Evolutionary conservation across 2,888 invertebrate genomes (phyloP).

Genomic region (Gastracanthus pulcherrimus): DNA sequence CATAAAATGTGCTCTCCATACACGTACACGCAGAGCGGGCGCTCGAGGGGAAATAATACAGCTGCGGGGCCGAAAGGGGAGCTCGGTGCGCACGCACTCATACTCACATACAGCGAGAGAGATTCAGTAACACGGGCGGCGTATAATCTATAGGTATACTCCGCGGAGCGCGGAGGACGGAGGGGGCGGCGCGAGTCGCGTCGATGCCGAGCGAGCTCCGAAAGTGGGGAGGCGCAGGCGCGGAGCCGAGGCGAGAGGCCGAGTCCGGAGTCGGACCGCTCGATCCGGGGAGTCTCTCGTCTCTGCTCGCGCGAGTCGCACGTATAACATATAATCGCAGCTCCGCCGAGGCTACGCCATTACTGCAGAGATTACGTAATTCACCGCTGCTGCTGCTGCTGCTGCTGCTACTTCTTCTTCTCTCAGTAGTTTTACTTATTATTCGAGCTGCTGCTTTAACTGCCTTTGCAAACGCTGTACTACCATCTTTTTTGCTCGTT

Average conservation of each 20-base stretch:
- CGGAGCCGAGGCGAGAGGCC: constrained; percentile 33
- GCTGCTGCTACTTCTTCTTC: neutral
- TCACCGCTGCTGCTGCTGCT: neutral
- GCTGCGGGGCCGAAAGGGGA: constrained; percentile 15
- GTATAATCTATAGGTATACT: no score
- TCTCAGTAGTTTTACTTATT: neutral
- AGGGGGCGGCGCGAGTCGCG: constrained; percentile 39
- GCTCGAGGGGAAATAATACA: neutral
- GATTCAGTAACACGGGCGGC: no score
- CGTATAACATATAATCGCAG: constrained; percentile 60
- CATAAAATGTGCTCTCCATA: constrained; percentile 41
- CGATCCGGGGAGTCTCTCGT: constrained; percentile 69
- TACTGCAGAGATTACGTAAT: neutral
- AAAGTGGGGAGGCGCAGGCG: constrained; percentile 37
- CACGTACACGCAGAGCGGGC: constrained; percentile 35
- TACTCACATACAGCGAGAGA: neutral
- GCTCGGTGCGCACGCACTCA: neutral
- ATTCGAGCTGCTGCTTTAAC: no score
- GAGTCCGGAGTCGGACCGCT: neutral
- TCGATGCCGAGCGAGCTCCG: neutral
- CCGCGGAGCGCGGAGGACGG: constrained; percentile 76
- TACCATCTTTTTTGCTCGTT: no score
- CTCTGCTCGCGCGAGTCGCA: constrained; percentile 75
- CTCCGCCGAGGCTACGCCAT: neutral
- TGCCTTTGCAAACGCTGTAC: no score